These are phyloP conservation scores for Timema podura DNA, from an alignment of 2,888 invertebrate species.

Conservation along the genomic window DNA sequence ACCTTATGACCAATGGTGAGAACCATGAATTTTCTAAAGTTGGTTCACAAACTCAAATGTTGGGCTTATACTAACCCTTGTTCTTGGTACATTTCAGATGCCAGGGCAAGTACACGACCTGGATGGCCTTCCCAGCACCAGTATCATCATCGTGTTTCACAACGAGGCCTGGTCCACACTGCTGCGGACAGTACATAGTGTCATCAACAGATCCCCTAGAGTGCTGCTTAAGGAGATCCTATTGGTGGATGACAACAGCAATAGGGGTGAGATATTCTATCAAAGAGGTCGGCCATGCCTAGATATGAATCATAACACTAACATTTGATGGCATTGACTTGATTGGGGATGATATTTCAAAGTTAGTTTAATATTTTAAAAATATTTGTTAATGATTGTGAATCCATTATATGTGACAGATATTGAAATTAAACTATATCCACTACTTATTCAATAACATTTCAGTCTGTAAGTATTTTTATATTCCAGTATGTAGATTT, in stretches of 20 bases:
- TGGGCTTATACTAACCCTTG: too few relatives aligned
- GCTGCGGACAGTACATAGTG: conserved; percentile 93
- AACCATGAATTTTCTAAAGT: too few relatives aligned
- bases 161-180: conserved; percentile 99
- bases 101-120: conserved; percentile 52
- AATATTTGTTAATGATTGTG: too few relatives aligned
- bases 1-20: too few relatives aligned
- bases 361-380: too few relatives aligned
- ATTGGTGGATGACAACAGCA: conserved; percentile 96
- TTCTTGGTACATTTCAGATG: conserved; percentile 50
- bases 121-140: conserved; percentile 79
- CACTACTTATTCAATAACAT: too few relatives aligned
- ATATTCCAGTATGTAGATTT: too few relatives aligned
- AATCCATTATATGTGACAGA: too few relatives aligned
- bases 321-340: neutral
- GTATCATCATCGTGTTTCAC: conserved; percentile 98
- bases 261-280: conserved; percentile 60
- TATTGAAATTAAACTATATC: too few relatives aligned
- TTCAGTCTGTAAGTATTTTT: too few relatives aligned
- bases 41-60: too few relatives aligned
- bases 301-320: neutral
- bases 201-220: conserved; percentile 89
- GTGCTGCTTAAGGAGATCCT: conserved; percentile 89
- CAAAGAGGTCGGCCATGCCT: neutral
- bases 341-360: too few relatives aligned